Evolutionary conservation across 2,888 invertebrate species (phyloP), one percentile per base, ranked within the genome.

Genomic region (Lapara coniferarum): DNA sequence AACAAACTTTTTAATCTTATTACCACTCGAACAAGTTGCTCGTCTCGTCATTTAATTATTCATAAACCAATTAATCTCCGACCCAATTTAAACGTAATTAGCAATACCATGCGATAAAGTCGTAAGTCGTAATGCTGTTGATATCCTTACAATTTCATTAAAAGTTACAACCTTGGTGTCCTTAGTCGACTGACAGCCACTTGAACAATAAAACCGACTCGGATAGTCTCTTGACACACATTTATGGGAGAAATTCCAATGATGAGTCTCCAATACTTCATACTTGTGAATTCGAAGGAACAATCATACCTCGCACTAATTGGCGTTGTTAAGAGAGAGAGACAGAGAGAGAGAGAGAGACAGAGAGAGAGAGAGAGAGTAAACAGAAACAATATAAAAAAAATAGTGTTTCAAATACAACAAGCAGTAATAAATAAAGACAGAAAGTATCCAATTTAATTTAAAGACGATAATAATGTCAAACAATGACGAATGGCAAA

Each of bases 191-290:
- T 66, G 66, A 73, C 75, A 83, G 77, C 75, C 77, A 88, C 86
- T 88, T 83, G 88, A 87, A 89, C 89, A 89, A 89, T 90, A 91
- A 90, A 90, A 89, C 73, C 85, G 80, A 86, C 81, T 82, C 73
- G 77, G 81, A 85, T 84, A 82, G 80, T 85, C 78, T 85, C 91
- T 92, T 92, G 91, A 91, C 91, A 91, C 76, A 91, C 87, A 87
- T 90, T 78, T 71, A 80, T 75, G 78, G 78, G 75, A 79, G 77
- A 83, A 82, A 81, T 81, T 79, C 70, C 74, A 74, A 75, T 69
- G 37, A 72, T 71, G 70, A 72, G 53, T 66, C 72, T 77, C 72
- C 74, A 72, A 73, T 67, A 71, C 66, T 49, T 70, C 72, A 73
- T 67, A 71, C 66, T 49, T 70, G 70, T 75, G 74, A 72, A 71